These are phyloP conservation scores for Tetrax tetrax DNA, from an alignment of 2,113 vertebrate species.

Conservation along the genomic window DNA sequence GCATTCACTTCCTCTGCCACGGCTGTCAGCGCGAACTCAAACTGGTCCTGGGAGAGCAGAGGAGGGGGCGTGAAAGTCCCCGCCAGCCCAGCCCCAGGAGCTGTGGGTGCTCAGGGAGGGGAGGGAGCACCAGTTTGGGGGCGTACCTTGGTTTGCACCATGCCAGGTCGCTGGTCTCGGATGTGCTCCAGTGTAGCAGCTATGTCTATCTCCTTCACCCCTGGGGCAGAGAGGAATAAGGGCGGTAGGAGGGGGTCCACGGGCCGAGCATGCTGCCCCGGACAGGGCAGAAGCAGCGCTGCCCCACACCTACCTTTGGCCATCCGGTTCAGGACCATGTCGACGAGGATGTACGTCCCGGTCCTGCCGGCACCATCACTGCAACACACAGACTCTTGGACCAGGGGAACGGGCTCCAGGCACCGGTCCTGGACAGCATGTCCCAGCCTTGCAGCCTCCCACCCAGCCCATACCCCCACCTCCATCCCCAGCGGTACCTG, in stretches of 20 bases:
- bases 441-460: background rate
- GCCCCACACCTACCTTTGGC: conserved; percentile 86
- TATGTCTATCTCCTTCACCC: conserved; percentile 98
- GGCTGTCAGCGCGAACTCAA: conserved; percentile 94
- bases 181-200: conserved; percentile 95
- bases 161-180: conserved; percentile 91
- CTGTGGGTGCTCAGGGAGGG: background rate
- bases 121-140: background rate
- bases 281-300: background rate
- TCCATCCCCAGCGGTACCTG: conserved; percentile 78
- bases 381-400: conserved; percentile 35
- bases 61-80: background rate
- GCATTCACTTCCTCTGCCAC: conserved; percentile 98
- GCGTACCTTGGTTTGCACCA: conserved; percentile 93
- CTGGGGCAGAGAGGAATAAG: conserved; percentile 59
- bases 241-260: background rate
- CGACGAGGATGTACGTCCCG: conserved; percentile 93
- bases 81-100: fast-evolving
- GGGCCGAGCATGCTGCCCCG: background rate
- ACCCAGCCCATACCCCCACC: too few relatives aligned
- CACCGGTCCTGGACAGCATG: background rate
- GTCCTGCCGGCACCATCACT: conserved; percentile 92
- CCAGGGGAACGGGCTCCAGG: background rate
- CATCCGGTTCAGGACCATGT: conserved; percentile 99
- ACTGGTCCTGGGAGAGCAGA: conserved; percentile 88